Percentiles rank a stretch among this genome's conserved stretches.
These are phyloP conservation scores for Prostheceraeus crozeri DNA, from an alignment of 2,888 invertebrate genomes.

Conservation along the genomic window DNA sequence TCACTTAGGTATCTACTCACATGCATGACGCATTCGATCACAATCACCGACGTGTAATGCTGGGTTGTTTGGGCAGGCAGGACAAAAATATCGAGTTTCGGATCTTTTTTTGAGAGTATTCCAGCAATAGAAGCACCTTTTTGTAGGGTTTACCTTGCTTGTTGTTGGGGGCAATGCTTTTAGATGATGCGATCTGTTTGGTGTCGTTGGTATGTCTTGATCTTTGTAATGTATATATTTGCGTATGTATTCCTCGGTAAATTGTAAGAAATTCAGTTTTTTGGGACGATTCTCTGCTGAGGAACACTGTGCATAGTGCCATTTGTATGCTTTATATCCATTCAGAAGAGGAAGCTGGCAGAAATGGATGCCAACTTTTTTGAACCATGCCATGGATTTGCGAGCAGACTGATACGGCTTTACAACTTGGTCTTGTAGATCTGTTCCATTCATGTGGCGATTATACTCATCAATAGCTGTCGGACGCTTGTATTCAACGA, in stretches of 20 bases:
- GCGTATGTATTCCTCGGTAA: slow-evolving; percentile 9
- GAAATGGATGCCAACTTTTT: slow-evolving; percentile 17
- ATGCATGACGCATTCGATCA: too few species aligned
- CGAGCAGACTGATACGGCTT: too few species aligned
- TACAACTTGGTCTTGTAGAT: slow-evolving; percentile 23
- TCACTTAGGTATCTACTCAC: too few species aligned
- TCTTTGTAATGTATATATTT: slow-evolving; percentile 22
- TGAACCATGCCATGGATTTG: slow-evolving; percentile 15
- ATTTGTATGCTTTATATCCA: slow-evolving; percentile 15
- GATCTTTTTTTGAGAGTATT: slow-evolving; percentile 14
- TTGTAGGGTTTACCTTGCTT: slow-evolving; percentile 16
- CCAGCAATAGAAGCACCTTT: slow-evolving; percentile 19
- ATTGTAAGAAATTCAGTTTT: too few species aligned
- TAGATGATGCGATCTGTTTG: slow-evolving; percentile 24
- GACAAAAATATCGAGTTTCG: slow-evolving; percentile 17
- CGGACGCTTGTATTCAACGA: neutral
- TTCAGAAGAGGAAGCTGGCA: slow-evolving; percentile 15
- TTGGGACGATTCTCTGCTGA: slow-evolving; percentile 19
- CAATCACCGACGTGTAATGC: too few species aligned
- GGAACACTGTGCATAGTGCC: slow-evolving; percentile 8
- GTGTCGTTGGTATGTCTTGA: too few species aligned
- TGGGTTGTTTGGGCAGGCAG: too few species aligned
- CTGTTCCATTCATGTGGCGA: slow-evolving; percentile 20
- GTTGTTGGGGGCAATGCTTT: slow-evolving; percentile 3
- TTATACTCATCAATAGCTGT: slow-evolving; percentile 15